Evolutionary conservation across 2,113 vertebrate genomes (phyloP).

Genomic region (Parotia lawesii): DNA sequence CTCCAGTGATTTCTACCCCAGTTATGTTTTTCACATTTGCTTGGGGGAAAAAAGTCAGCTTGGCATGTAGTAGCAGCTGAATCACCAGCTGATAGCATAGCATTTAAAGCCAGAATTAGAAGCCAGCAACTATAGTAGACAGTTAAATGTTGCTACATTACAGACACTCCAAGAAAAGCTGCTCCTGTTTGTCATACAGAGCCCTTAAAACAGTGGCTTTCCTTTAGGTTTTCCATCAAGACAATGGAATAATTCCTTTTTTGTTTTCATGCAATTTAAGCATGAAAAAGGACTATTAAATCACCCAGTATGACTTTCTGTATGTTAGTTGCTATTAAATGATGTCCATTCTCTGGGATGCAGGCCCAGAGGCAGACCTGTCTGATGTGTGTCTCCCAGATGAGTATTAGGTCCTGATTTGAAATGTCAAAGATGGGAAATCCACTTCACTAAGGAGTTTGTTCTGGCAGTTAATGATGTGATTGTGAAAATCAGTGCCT

Average conservation of each 20-base stretch:
- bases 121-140: neutral
- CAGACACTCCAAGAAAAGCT: neutral
- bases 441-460: neutral
- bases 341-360: neutral
- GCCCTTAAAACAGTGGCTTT: neutral
- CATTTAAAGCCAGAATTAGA: slow-evolving; percentile 42
- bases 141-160: neutral
- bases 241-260: neutral
- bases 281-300: neutral
- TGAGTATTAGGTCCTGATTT: neutral
- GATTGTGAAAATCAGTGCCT: neutral
- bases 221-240: neutral
- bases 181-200: neutral
- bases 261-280: neutral
- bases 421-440: neutral
- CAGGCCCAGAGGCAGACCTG: neutral
- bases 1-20: neutral
- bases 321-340: neutral
- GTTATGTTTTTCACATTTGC: neutral
- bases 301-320: neutral
- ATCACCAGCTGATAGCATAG: slow-evolving; percentile 34
- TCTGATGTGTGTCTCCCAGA: neutral
- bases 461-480: neutral
- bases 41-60: neutral
- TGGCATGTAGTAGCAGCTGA: slow-evolving; percentile 47